Percentiles rank a stretch among this genome's conserved stretches.
phyloP scores from a whole-genome alignment of 2,888 invertebrate species.

The Junonia oenone region DNA sequence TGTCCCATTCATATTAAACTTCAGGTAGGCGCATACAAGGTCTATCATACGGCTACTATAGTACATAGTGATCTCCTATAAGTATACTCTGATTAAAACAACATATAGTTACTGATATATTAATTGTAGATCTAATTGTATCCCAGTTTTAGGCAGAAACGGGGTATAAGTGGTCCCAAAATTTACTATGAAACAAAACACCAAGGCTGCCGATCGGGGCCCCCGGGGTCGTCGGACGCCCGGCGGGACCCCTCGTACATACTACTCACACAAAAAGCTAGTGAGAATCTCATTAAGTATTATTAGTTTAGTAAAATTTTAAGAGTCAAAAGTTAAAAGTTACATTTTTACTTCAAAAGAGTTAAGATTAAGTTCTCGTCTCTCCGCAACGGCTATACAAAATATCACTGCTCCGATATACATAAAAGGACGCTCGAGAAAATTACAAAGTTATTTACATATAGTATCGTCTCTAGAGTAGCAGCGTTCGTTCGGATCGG shows the following conservation, averaged over 20 bases:
- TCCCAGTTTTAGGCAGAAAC: constrained; percentile 43
- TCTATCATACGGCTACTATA: constrained; percentile 21
- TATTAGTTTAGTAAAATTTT: constrained; percentile 27
- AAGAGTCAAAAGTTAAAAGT: constrained; percentile 26
- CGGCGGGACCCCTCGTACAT: constrained; percentile 25
- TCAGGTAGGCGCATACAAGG: constrained; percentile 45
- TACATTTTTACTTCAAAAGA: constrained; percentile 31
- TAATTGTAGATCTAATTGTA: constrained; percentile 41
- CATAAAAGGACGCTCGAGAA: constrained; percentile 50
- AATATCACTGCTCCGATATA: constrained; percentile 73
- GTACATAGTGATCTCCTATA: constrained; percentile 27
- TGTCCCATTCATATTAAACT: constrained; percentile 68
- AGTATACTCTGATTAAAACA: constrained; percentile 29
- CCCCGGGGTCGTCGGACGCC: constrained; percentile 32
- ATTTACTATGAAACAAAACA: constrained; percentile 74
- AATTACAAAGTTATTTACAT: constrained; percentile 60
- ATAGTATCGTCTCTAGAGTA: constrained; percentile 50
- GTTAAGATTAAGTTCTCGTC: constrained; percentile 29
- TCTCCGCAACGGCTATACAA: constrained; percentile 62
- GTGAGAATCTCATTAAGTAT: constrained; percentile 25
- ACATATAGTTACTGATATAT: constrained; percentile 34
- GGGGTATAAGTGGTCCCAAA: constrained; percentile 73
- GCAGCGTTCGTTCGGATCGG: constrained; percentile 44
- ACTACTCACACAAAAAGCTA: constrained; percentile 37
- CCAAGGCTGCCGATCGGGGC: constrained; percentile 46